Evolutionary conservation across 2,888 invertebrate genomes (phyloP).

Genomic region (Aspidapion aeneum): DNA sequence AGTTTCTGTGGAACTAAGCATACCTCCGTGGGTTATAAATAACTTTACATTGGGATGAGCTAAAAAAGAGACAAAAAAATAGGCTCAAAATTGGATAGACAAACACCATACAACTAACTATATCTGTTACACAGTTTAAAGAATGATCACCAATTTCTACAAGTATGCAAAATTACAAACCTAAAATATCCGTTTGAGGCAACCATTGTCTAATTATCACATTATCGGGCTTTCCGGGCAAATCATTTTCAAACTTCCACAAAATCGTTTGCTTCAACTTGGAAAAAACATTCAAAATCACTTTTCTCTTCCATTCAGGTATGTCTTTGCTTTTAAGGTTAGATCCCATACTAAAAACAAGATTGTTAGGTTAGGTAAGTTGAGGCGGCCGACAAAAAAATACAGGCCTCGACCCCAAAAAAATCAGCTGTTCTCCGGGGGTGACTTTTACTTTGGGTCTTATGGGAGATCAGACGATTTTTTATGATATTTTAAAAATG

Average conservation of each 20-base stretch:
- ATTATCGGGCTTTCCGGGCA: slow-evolving; percentile 55
- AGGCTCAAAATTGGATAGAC: too few species aligned
- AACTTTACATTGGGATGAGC: slow-evolving; percentile 49
- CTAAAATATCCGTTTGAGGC: slow-evolving; percentile 53
- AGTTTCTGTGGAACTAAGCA: slow-evolving; percentile 50
- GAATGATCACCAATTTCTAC: background rate
- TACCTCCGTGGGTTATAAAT: slow-evolving; percentile 51
- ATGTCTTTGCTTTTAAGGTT: slow-evolving; percentile 55
- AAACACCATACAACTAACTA: too few species aligned
- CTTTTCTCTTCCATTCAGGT: slow-evolving; percentile 49
- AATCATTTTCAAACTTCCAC: slow-evolving; percentile 65
- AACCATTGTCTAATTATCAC: slow-evolving; percentile 61
- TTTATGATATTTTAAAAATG: too few species aligned
- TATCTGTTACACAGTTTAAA: too few species aligned
- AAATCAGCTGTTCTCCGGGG: too few species aligned
- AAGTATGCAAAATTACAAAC: slow-evolving; percentile 20
- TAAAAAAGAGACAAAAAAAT: too few species aligned
- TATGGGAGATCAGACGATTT: too few species aligned
- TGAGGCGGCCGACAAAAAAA: too few species aligned
- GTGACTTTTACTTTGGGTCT: too few species aligned
- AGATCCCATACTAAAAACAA: slow-evolving; percentile 60
- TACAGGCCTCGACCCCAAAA: too few species aligned
- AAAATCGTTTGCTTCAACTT: slow-evolving; percentile 59
- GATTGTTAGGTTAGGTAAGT: too few species aligned
- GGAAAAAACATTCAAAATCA: slow-evolving; percentile 55